These are phyloP conservation scores for Dipus sagitta DNA, from an alignment of 2,797 vertebrate species.

Conservation along the genomic window DNA sequence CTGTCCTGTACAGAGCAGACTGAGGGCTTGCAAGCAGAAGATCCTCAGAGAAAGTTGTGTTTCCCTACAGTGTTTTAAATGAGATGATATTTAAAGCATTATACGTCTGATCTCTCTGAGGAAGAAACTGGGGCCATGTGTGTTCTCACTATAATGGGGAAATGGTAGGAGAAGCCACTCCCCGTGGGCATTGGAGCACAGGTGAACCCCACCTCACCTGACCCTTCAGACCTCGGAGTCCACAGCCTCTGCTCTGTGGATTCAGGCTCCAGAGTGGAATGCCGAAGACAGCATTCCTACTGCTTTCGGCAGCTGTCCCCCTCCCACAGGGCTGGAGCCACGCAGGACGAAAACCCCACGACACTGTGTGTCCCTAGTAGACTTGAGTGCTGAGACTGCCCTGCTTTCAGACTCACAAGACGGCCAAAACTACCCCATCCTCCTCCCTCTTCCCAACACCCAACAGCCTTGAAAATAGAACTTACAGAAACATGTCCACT, in stretches of 20 bases:
- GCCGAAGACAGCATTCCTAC: too few relatives aligned
- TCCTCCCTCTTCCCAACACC: neutral
- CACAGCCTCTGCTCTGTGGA: neutral
- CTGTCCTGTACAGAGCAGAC: neutral
- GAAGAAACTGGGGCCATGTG: neutral
- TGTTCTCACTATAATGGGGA: too few relatives aligned
- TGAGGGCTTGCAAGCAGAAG: neutral
- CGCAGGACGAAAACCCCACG: neutral
- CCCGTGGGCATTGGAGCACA: too few relatives aligned
- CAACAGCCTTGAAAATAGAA: neutral
- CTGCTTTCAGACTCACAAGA: neutral
- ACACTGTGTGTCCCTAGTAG: neutral
- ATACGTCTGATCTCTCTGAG: conserved; percentile 14
- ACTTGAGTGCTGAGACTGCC: neutral
- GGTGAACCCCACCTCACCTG: neutral
- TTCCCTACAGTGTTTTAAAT: neutral
- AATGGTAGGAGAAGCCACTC: neutral
- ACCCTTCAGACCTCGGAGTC: neutral
- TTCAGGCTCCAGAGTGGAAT: neutral
- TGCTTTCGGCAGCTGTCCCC: neutral
- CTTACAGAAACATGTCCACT: neutral
- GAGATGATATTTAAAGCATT: neutral
- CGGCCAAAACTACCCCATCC: neutral
- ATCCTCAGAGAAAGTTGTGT: neutral
- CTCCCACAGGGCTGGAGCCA: neutral